Evolutionary conservation across 2,888 invertebrate genomes (phyloP).

Genomic region (Nasonia oneida): DNA sequence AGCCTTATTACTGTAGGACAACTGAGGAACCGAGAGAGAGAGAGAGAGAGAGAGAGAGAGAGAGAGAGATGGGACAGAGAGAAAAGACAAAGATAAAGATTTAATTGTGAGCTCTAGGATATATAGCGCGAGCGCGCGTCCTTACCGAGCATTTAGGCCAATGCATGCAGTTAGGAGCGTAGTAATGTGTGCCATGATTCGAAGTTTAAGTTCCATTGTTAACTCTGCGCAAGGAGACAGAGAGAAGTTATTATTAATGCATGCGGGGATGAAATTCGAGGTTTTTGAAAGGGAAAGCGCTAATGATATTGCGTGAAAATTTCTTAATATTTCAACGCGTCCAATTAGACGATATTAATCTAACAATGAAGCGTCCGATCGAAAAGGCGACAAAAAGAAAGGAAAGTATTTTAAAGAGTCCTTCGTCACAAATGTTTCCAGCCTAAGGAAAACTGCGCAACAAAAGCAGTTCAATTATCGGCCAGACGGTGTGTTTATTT

Average conservation of each 20-base stretch:
- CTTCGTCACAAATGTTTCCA: constrained; percentile 16
- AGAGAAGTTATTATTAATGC: constrained; percentile 1
- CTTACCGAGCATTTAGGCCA: constrained; percentile 38
- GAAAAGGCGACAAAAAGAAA: background rate
- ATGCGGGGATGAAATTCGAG: background rate
- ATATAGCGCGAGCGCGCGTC: background rate
- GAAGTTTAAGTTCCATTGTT: background rate
- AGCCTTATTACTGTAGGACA: constrained; percentile 29
- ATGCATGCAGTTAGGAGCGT: constrained; percentile 12
- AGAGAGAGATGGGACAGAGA: constrained; percentile 46
- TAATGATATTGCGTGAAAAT: background rate
- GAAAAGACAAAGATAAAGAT: constrained; percentile 59
- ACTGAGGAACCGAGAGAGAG: constrained; percentile 17
- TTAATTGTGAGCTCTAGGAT: constrained; percentile 57
- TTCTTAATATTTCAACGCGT: background rate
- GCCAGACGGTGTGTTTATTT: constrained; percentile 21
- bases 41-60: constrained; percentile 10
- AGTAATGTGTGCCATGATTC: constrained; percentile 32
- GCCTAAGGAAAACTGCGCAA: background rate
- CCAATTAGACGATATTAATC: no score
- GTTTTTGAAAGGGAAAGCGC: background rate
- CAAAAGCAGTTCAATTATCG: constrained; percentile 29
- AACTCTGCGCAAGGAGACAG: background rate
- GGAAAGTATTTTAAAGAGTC: background rate
- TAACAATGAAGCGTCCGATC: background rate